Evolutionary conservation across 2,797 vertebrate genomes (phyloP).

Genomic region (Acridotheres tristis): DNA sequence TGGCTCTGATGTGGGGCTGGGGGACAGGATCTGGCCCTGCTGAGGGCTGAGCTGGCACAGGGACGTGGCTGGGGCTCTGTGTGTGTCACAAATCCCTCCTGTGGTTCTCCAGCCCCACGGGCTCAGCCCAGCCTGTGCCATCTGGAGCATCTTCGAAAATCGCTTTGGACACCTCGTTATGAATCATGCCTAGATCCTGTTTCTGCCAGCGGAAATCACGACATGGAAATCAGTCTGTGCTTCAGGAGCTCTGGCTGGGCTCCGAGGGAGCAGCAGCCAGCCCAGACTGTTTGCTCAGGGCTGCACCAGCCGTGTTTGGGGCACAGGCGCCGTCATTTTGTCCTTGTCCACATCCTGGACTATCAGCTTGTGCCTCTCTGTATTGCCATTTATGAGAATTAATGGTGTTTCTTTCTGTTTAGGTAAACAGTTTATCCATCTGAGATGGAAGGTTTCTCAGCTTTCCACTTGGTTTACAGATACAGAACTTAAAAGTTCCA

Average conservation of each 20-base stretch:
- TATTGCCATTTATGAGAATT: conserved; percentile 50
- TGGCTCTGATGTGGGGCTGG: fast-evolving
- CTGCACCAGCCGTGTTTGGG: not conserved
- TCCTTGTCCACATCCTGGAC: not conserved
- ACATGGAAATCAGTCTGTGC: not conserved
- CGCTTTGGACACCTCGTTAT: not conserved
- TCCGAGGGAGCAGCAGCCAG: conserved; percentile 54
- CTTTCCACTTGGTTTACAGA: conserved; percentile 50
- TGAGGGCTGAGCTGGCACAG: not conserved
- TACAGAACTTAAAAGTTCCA: conserved; percentile 48
- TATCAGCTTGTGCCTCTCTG: conserved; percentile 15
- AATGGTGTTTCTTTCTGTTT: conserved; percentile 49
- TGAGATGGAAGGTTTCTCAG: conserved; percentile 42
- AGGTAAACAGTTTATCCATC: conserved; percentile 51
- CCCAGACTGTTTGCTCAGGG: conserved; percentile 42
- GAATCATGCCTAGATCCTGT: conserved; percentile 45
- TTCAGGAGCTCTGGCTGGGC: not conserved
- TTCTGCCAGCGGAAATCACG: not conserved
- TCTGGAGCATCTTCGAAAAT: conserved; percentile 39
- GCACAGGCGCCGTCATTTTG: not conserved
- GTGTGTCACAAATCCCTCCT: not conserved
- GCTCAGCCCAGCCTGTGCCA: not conserved
- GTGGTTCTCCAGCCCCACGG: not conserved
- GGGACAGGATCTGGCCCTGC: fast-evolving
- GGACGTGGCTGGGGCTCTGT: not conserved